phyloP scores from a whole-genome alignment of 2,888 invertebrate genomes.

The Xylocampa areola region DNA sequence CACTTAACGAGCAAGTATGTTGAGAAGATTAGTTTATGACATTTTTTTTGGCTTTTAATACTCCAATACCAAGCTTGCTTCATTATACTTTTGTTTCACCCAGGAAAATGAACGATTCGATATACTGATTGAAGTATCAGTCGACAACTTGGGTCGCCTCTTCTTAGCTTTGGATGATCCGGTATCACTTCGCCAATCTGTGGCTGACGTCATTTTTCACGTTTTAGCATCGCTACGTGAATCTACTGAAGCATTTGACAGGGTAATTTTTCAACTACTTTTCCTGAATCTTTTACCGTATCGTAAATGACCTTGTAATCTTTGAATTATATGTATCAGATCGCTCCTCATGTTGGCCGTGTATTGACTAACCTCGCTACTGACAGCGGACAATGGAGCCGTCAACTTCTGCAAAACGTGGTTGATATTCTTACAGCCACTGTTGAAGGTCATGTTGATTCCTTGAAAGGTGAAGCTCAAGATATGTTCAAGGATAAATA shows the following conservation, averaged over 20 bases:
- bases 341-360: slow-evolving; percentile 83
- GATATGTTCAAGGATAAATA: slow-evolving; percentile 82
- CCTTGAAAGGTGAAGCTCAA: slow-evolving; percentile 67
- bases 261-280: slow-evolving; percentile 73
- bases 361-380: slow-evolving; percentile 88
- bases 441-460: slow-evolving; percentile 64
- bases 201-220: slow-evolving; percentile 91
- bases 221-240: slow-evolving; percentile 91
- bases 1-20: too few species aligned
- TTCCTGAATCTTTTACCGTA: not conserved
- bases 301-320: not conserved
- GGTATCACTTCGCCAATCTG: slow-evolving; percentile 85
- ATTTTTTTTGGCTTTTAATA: too few species aligned
- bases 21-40: too few species aligned
- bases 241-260: slow-evolving; percentile 90
- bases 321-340: slow-evolving; percentile 66
- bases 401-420: slow-evolving; percentile 89
- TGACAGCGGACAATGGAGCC: slow-evolving; percentile 89
- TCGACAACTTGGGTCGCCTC: slow-evolving; percentile 90
- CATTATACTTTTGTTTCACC: slow-evolving; percentile 10
- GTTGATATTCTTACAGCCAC: slow-evolving; percentile 88
- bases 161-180: slow-evolving; percentile 89
- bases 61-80: too few species aligned
- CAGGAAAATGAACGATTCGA: slow-evolving; percentile 88
- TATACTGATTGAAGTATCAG: slow-evolving; percentile 90